These are phyloP conservation scores for Caenorhabditis parvicauda DNA, from an alignment of 2,888 invertebrate genomes.

Conservation along the genomic window DNA sequence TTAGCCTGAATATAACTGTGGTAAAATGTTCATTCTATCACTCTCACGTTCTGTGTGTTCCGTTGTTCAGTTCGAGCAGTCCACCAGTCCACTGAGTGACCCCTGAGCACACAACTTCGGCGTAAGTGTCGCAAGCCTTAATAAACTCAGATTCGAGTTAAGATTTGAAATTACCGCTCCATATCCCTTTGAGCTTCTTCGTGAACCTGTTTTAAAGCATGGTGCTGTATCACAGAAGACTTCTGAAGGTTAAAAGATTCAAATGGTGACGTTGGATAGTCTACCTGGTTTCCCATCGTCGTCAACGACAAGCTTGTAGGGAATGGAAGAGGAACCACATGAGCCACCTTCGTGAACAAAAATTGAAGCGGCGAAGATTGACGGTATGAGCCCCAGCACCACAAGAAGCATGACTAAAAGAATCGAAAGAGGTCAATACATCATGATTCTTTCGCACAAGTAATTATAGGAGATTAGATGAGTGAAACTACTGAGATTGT, in stretches of 20 bases:
- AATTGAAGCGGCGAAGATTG: constrained; percentile 2
- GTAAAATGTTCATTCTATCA: background rate
- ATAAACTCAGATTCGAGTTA: background rate
- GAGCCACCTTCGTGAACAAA: constrained; percentile 33
- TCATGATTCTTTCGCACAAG: too few relatives aligned
- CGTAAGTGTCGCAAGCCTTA: constrained; percentile 34
- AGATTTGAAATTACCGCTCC: background rate
- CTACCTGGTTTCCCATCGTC: constrained; percentile 45
- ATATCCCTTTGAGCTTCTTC: background rate
- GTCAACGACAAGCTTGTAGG: constrained; percentile 43
- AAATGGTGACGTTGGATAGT: background rate
- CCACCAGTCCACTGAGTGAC: constrained; percentile 54
- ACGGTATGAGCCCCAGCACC: too few relatives aligned
- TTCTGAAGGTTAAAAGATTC: constrained; percentile 21
- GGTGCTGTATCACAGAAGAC: constrained; percentile 41
- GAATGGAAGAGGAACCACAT: constrained; percentile 40
- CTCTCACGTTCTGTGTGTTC: constrained; percentile 50
- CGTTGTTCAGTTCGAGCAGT: constrained; percentile 52
- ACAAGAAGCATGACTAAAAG: too few relatives aligned
- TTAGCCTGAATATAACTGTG: constrained; percentile 30
- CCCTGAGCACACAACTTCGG: constrained; percentile 44
- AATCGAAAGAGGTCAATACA: too few relatives aligned
- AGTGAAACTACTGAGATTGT: too few relatives aligned
- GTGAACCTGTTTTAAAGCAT: constrained; percentile 20
- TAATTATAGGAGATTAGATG: too few relatives aligned